Evolutionary conservation across 2,113 vertebrate species (phyloP), one percentile per base, ranked within the genome.

Genomic region (Elachura formosa): DNA sequence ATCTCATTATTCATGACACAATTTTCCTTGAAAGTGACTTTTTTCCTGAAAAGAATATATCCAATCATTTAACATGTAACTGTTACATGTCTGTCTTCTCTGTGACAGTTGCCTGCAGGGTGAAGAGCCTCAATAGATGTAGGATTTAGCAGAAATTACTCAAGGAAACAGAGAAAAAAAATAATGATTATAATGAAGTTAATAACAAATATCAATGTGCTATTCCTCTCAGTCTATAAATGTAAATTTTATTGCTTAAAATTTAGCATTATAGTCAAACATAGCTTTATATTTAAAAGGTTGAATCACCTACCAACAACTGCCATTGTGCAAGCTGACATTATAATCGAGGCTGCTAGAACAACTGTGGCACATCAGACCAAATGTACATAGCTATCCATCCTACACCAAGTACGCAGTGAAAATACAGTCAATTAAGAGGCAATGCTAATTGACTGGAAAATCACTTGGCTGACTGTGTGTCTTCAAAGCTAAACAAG

Each of bases 381-480:
- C 21, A 75, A 56, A 86, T 72, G 14, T 17, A 23, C 28, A 12
- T 4, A 75, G 10, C 36, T 41, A 75, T 51, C 36, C 49, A 68
- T 46, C 43, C 71, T 81, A 21, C 36, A 55, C 21, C 23, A 61
- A 84, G 31, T 18, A 81, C 0, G 0, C 36, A 36, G 31, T 10
- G 66, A 62, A 80, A 49, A 69, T 62, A 19, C 14, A 62, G 59
- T 48, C 46, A 84, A 80, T 93, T 94, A 92, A 63, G 34, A 90
- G n/a, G 34, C 51, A n/a, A 22, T 67, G 56, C 48, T 96, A 96
- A 96, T 84, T 92, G 90, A 62, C 72, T 93, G 68, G 55, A 93
- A 96, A 90, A 88, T 81, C 18, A 38, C 92, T 92, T 67, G 20
- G 2, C 36, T 93, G 55, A 2, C 71, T 66, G 20, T 28, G 6